phyloP scores from a whole-genome alignment of 2,797 vertebrate genomes.

The Lithobates pipiens region DNA sequence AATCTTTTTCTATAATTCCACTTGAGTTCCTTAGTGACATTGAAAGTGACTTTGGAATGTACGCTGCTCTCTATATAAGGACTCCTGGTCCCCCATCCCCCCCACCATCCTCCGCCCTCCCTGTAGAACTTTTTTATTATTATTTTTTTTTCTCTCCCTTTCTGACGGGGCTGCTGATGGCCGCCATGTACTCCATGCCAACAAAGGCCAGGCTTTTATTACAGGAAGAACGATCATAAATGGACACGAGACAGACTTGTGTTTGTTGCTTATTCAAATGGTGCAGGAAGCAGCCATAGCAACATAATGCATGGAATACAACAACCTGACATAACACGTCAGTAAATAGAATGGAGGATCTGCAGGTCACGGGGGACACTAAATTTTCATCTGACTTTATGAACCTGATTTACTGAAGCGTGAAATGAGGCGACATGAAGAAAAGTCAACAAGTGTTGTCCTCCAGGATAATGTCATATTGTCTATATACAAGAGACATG shows the following conservation, averaged over 20 bases:
- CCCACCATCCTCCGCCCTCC: no score
- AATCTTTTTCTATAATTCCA: no score
- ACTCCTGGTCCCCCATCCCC: not conserved
- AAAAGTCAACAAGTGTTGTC: no score
- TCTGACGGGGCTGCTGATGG: not conserved
- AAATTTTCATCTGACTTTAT: no score
- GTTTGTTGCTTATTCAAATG: not conserved
- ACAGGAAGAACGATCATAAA: not conserved
- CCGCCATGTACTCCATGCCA: not conserved
- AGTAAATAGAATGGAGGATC: no score
- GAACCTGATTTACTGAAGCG: no score
- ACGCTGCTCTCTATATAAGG: not conserved
- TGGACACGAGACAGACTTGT: not conserved
- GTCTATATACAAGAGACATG: no score
- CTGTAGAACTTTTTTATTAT: not conserved
- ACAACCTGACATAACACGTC: not conserved
- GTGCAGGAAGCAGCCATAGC: not conserved
- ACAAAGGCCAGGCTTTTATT: slow-evolving; percentile 20
- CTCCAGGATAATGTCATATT: no score
- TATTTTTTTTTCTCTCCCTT: not conserved
- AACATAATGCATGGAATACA: not conserved
- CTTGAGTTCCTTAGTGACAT: no score
- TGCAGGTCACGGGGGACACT: no score
- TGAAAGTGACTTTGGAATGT: not conserved
- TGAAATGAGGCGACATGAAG: no score